Evolutionary conservation across 1,140 invertebrate species (phyloP), one percentile per base, ranked within the genome.

Genomic region (Zaprionus africanus): DNA sequence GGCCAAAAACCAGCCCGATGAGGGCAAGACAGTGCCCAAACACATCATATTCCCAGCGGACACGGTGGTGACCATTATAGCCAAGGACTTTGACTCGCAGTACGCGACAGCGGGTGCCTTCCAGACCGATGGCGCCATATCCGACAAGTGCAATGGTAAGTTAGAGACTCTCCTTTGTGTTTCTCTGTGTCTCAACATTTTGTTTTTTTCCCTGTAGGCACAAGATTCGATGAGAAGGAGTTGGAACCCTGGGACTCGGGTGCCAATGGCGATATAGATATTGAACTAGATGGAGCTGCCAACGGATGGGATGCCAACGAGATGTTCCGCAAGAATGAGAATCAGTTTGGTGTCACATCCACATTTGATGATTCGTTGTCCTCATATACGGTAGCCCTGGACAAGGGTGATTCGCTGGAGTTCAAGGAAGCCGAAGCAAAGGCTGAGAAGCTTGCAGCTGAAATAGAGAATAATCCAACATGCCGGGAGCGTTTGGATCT

Each of bases 251-350:
- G 98, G 97, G 97, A 97, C 87, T 94, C 95, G 46, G 95, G 94
- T 26, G 93, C 93, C 57, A 94, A 94, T 87, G 81, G 95, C 43
- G 96, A 96, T 67, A 92, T 94, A 61, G 95, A 95, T 76, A 93
- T 95, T 74, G 95, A 95, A 79, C 93, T 96, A 43, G 96, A 96
- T 88, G 93, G 94, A 75, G 94, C 94, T 75, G 94, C 94, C 94
- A 98, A 98, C 94, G 98, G 98, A 67, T 99, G 98, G 98, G 97
- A 98, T 94, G 96, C 96, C 0, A 95, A 97, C 92, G 98, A 99
- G 75, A 99, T 99, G 98, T 99, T 99, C 93, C 94, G 95, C 59
- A 97, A 96, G 91, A 99, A 99, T 93, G 97, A 98, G 93, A 95
- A 97, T 93, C 93, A 96, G 62, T 98, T 98, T 93, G 97, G 97